phyloP scores from a whole-genome alignment of 2,113 vertebrate species.

The Saccopteryx bilineata region DNA sequence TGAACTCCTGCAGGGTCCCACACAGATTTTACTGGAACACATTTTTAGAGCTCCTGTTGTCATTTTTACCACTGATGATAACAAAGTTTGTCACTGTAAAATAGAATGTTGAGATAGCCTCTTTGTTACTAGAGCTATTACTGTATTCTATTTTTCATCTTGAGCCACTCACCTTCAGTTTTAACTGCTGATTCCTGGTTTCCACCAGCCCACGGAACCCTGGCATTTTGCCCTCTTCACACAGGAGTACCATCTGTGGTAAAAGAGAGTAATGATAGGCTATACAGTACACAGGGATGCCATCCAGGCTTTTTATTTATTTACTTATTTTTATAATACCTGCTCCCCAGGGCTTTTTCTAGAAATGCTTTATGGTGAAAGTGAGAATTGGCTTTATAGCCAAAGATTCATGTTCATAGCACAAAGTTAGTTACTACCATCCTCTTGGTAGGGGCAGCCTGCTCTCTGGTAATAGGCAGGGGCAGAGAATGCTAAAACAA shows the following conservation, averaged over 20 bases:
- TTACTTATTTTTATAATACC: neutral
- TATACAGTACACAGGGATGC: neutral
- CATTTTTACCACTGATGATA: conserved; percentile 44
- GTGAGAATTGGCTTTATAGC: neutral
- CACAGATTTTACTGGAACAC: neutral
- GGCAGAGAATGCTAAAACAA: neutral
- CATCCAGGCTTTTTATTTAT: neutral
- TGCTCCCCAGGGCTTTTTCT: conserved; percentile 47
- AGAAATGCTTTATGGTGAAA: conserved; percentile 35
- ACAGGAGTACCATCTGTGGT: conserved; percentile 64
- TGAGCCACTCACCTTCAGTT: conserved; percentile 31
- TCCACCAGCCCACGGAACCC: neutral
- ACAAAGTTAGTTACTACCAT: conserved; percentile 27
- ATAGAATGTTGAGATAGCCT: neutral
- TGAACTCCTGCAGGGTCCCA: neutral
- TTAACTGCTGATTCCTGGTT: conserved; percentile 61
- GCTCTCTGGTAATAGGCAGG: neutral
- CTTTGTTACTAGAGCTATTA: conserved; percentile 46
- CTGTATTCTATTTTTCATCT: conserved; percentile 48
- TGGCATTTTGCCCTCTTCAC: conserved; percentile 50
- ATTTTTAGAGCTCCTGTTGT: neutral
- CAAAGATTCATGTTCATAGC: neutral
- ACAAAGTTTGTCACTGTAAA: conserved; percentile 52
- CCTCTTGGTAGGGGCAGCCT: neutral
- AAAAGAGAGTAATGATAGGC: conserved; percentile 11